Base-by-base conservation (phyloP, 2,888 invertebrate genomes). In the Ennomos erosarius region DNA sequence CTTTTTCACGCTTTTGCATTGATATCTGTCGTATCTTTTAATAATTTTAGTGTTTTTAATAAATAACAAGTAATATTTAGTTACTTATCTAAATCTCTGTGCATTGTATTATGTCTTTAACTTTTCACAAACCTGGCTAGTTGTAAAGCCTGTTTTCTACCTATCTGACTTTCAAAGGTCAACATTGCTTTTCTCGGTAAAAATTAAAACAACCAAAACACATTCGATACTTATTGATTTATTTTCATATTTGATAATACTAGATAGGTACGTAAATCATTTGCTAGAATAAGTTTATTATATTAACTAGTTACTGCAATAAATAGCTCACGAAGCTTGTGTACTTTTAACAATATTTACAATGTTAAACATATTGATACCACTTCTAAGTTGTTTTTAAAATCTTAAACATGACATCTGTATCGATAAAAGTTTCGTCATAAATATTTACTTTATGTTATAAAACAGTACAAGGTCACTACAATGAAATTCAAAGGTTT, bases 271-370 rank as follows among this genome's bases (percentile, higher is more conserved):
- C 47, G 47, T 64, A 58, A 54, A 64, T 54, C 58, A 65, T 68
- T 67, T 65, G 42, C 60, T 63, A 59, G 56, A 38, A 47, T 60
- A 54, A 43, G n/a, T 59, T 54, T 65, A 75, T 73, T 73, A 79
- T 75, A 76, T 66, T 73, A 72, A 69, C 69, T 78, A 59, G 34
- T 50, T 66, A 74, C 76, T 75, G 75, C 78, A 90, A 90, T 90
- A 91, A 91, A 91, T 90, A 88, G 77, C 85, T 70, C 69, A 86
- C 82, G 83, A 79, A 79, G 82, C 77, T 79, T 61, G 73, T 71
- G 59, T 74, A 78, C 70, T 68, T 71, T 75, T 77, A 83, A 87
- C 83, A 82, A 78, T 87, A 88, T 85, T 74, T 85, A 88, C 85
- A 87, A 73, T 76, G 76, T 62, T 37, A 55, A 59, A 63, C 69